A percentile compares a stretch with the other conserved stretches of the same genome.
Evolutionary conservation across 2,797 vertebrate species (phyloP).

Genomic region (Euthynnus affinis): DNA sequence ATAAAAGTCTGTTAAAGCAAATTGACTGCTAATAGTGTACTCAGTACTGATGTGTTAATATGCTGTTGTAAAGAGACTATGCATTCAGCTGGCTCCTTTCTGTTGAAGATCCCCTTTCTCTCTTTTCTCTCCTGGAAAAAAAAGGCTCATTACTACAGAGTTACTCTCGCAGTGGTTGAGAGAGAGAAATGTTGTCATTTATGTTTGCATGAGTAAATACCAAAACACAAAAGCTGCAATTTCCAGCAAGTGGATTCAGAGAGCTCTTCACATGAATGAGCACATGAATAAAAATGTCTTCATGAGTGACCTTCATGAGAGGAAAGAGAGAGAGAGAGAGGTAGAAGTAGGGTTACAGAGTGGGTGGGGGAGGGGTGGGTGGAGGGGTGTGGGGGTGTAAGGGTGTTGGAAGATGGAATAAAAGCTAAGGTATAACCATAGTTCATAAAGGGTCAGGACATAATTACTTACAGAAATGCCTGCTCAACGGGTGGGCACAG

Average conservation of each 20-base stretch:
- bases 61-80: slow-evolving; percentile 23
- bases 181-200: slow-evolving; percentile 55
- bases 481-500: slow-evolving; percentile 68
- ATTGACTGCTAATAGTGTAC: slow-evolving; percentile 63
- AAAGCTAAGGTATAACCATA: slow-evolving; percentile 56
- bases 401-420: slow-evolving; percentile 60
- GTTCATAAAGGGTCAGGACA: slow-evolving; percentile 68
- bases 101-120: slow-evolving; percentile 26
- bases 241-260: slow-evolving; percentile 65
- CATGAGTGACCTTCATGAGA: slow-evolving; percentile 66
- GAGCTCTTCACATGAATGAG: slow-evolving; percentile 69
- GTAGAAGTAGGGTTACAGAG: slow-evolving; percentile 29
- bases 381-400: not conserved
- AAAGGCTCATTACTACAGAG: slow-evolving; percentile 52
- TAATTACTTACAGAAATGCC: slow-evolving; percentile 76
- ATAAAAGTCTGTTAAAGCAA: slow-evolving; percentile 61
- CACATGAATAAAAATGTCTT: slow-evolving; percentile 73
- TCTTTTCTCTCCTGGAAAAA: slow-evolving; percentile 10
- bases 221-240: slow-evolving; percentile 65
- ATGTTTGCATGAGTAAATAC: slow-evolving; percentile 68
- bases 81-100: slow-evolving; percentile 26
- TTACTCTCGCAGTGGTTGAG: slow-evolving; percentile 42
- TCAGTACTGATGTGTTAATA: slow-evolving; percentile 57
- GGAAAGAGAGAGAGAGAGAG: slow-evolving; percentile 9
- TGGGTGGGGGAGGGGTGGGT: not conserved